Base-by-base conservation (phyloP, 2,888 invertebrate species). In the Acrobasis repandana region DNA sequence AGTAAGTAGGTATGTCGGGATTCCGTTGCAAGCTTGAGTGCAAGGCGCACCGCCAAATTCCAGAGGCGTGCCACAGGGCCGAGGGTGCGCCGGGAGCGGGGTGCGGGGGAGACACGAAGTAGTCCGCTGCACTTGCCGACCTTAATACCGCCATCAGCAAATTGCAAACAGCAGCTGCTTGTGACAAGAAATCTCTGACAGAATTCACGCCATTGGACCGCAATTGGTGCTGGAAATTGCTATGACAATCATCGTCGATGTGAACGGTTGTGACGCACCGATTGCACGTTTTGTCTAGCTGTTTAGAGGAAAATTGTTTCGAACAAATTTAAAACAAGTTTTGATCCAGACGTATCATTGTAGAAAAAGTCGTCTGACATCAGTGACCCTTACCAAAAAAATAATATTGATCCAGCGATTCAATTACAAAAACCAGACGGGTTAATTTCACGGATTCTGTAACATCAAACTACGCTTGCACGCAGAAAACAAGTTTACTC, bases 101-200 rank as follows among this genome's bases (percentile, higher is more conserved):
- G 63, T 63, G 60, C 62, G 68, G 72, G 69, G 67, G 65, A 66
- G 67, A 54, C 69, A 70, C 73, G 78, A 79, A 80, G 77, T 80
- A 80, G 77, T 79, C 80, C 82, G 77, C 79, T 88, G 88, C 86
- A 86, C 85, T 87, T 77, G 73, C 76, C 86, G 86, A 85, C 89
- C 89, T 85, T 88, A 90, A 90, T 87, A 82, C 80, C 75, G 80
- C 89, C 90, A 91, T 90, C 91, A 90, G 88, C 90, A 90, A 88
- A 91, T 91, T 90, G 91, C 89, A 86, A 84, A 87, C 88, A 87
- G 77, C 88, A 88, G 86, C 85, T 89, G 87, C 74, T 80, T 77
- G 79, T 82, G 86, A 90, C 90, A 88, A 89, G 88, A 90, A 89
- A 82, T 77, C 80, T 76, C 77, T 78, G 82, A 81, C 87, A 83